phyloP scores from a whole-genome alignment of 2,888 invertebrate genomes.

The Conus canariensis region DNA sequence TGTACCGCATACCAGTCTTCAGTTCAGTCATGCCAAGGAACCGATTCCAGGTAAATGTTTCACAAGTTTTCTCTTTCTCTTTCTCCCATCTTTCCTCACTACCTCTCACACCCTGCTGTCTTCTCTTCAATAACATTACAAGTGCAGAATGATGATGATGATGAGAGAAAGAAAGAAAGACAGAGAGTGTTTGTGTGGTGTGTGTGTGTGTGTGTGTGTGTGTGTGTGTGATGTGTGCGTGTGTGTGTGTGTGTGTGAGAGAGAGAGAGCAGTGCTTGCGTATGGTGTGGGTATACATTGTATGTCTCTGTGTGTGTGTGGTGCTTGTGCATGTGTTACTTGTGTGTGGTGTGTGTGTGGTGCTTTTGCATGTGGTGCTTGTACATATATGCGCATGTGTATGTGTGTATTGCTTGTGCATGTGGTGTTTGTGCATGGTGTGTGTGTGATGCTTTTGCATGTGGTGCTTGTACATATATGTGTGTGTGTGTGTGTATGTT shows the following conservation, averaged over 20 bases:
- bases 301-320: background rate
- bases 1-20: conserved; percentile 15
- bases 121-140: background rate
- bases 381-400: background rate
- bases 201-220: background rate
- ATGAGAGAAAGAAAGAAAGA: background rate
- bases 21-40: conserved; percentile 21
- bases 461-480: background rate
- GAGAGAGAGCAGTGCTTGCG: too few relatives aligned
- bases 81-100: background rate
- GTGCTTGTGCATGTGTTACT: background rate
- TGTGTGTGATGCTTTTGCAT: background rate
- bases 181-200: background rate
- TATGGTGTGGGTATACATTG: background rate
- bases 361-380: background rate
- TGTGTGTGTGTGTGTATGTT: background rate
- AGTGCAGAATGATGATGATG: background rate
- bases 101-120: background rate
- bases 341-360: background rate
- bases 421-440: background rate
- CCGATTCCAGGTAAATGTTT: conserved; percentile 10
- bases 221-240: background rate
- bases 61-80: background rate
- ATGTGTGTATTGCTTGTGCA: background rate
- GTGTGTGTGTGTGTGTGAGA: background rate